Conservation (phyloP, 2,113 vertebrate species). For the Sciurus niger region DNA sequence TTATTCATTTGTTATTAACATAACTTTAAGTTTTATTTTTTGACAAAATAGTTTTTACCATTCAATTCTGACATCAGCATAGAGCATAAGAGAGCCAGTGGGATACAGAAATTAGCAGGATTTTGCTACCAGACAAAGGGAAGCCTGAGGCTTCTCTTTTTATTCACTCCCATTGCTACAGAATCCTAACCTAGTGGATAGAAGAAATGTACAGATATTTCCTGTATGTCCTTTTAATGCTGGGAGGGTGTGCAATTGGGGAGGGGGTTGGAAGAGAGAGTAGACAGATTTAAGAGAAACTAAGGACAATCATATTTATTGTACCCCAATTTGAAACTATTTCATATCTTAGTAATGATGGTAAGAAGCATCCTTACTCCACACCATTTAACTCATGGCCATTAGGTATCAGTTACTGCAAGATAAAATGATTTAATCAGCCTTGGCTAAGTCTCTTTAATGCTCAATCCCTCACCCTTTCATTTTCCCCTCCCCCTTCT, state of each 20-base stretch:
- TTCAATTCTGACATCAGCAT: neutral
- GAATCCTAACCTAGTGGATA: neutral
- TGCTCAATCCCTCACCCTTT: neutral
- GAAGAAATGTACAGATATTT: neutral
- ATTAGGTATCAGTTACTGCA: conserved; percentile 71
- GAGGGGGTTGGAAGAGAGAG: neutral
- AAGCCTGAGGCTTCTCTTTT: neutral
- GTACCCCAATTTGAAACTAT: conserved; percentile 27
- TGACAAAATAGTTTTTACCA: neutral
- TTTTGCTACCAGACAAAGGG: neutral
- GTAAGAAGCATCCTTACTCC: neutral
- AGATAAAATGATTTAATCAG: conserved; percentile 71
- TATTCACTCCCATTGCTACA: neutral
- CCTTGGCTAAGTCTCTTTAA: conserved; percentile 62
- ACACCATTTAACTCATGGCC: conserved; percentile 12
- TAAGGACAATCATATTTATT: conserved; percentile 42
- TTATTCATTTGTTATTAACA: neutral
- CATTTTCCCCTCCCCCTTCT: neutral
- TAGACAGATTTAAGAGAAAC: conserved; percentile 41
- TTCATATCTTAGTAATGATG: conserved; percentile 59
- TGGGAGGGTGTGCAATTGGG: neutral
- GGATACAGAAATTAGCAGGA: neutral
- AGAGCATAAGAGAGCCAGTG: neutral
- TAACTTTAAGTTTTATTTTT: conserved; percentile 12
- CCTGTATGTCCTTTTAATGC: neutral